Evolutionary conservation across 2,888 invertebrate species (phyloP).

Genomic region (Pyrrhosoma nymphula): DNA sequence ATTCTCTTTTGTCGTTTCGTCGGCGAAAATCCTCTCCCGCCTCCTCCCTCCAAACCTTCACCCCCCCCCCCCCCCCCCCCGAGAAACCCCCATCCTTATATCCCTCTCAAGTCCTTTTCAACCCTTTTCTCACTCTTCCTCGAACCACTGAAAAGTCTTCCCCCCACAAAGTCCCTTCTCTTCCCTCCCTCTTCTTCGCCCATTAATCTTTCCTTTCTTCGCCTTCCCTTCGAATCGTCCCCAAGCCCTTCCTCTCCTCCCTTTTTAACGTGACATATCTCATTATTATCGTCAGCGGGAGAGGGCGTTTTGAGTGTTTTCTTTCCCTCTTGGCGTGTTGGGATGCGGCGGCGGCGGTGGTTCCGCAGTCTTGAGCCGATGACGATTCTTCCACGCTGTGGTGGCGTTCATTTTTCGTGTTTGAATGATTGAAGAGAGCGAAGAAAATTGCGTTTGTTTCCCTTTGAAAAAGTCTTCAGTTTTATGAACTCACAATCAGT

Average conservation of each 20-base stretch:
- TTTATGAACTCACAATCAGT: too few species aligned
- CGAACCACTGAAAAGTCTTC: not conserved
- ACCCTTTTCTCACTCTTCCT: not conserved
- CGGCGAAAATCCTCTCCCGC: not conserved
- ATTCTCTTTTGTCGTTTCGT: conserved; percentile 48
- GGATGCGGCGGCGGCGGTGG: not conserved
- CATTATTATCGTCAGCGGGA: conserved; percentile 45
- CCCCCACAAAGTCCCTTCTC: not conserved
- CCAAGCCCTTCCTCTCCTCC: not conserved
- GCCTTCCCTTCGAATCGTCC: not conserved
- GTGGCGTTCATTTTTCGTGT: not conserved
- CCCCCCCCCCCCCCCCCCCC: not conserved
- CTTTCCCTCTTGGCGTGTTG: not conserved
- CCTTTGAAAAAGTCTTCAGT: not conserved
- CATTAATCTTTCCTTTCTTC: conserved; percentile 32
- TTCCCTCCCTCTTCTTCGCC: not conserved
- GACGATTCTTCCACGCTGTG: not conserved
- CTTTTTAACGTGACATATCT: conserved; percentile 42
- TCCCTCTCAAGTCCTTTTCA: not conserved
- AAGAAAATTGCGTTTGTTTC: not conserved
- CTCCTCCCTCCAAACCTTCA: too few species aligned
- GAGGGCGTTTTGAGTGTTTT: not conserved
- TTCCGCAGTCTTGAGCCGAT: not conserved
- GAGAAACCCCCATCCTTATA: too few species aligned
- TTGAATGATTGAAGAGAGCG: not conserved